Conservation (phyloP, 2,113 vertebrate genomes). For the Atherinomorus stipes region DNA sequence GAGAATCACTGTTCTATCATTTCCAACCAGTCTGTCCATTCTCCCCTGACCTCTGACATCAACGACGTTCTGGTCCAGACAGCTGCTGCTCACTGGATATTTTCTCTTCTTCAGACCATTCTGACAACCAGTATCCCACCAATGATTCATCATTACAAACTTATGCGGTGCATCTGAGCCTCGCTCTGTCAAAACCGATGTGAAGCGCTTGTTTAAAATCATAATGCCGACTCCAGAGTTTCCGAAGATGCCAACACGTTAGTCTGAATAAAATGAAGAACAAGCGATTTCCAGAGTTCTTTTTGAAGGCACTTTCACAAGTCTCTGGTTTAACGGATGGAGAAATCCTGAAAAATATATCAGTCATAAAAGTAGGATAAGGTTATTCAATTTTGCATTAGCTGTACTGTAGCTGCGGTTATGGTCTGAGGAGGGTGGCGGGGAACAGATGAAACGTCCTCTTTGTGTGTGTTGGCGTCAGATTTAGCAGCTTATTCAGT, state of each 20-base stretch:
- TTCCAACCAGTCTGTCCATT: too few species aligned
- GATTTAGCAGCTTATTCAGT: not conserved
- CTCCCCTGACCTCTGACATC: too few species aligned
- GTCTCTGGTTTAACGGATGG: not conserved
- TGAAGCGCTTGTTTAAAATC: too few species aligned
- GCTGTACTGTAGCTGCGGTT: not conserved
- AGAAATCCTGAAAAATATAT: not conserved
- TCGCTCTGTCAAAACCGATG: not conserved
- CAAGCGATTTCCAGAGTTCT: not conserved
- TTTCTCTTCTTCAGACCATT: too few species aligned
- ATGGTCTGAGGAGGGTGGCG: not conserved
- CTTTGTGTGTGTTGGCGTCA: slow-evolving; percentile 13
- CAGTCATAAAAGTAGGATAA: not conserved
- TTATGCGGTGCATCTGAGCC: not conserved
- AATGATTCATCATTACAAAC: not conserved
- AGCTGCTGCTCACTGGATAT: too few species aligned
- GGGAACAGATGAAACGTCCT: not conserved
- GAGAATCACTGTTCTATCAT: too few species aligned
- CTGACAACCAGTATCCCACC: too few species aligned
- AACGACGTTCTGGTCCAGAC: too few species aligned
- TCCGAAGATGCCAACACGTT: not conserved
- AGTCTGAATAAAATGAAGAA: not conserved
- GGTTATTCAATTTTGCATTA: not conserved
- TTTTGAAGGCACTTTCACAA: not conserved
- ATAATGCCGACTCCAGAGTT: too few species aligned